phyloP scores from a whole-genome alignment of 2,113 vertebrate genomes.

The Cervus canadensis region DNA sequence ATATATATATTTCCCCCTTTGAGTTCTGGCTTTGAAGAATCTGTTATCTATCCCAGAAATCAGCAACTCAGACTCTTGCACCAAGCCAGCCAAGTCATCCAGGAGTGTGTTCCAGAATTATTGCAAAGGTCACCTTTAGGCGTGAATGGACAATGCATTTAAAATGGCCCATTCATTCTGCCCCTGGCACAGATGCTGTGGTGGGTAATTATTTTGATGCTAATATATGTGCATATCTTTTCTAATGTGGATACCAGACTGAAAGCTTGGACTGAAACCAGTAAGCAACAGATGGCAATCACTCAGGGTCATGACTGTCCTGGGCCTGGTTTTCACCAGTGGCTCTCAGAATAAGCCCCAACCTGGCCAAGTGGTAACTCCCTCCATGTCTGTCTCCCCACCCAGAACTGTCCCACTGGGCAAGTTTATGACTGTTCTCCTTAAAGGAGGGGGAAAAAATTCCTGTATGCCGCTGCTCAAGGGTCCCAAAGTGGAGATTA shows the following conservation, averaged over 20 bases:
- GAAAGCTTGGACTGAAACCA: conserved; percentile 63
- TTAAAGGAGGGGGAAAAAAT: neutral
- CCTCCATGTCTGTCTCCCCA: neutral
- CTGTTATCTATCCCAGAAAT: conserved; percentile 13
- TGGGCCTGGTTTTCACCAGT: conserved; percentile 38
- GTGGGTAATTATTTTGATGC: conserved; percentile 65
- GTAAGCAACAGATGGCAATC: conserved; percentile 72
- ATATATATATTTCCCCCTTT: neutral
- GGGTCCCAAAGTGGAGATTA: neutral
- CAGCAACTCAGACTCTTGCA: conserved; percentile 11
- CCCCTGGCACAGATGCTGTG: conserved; percentile 62
- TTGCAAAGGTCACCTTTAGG: conserved; percentile 60
- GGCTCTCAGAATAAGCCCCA: conserved; percentile 9
- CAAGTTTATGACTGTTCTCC: neutral
- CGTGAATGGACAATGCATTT: conserved; percentile 47
- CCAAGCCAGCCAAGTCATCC: neutral
- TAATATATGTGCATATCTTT: conserved; percentile 63
- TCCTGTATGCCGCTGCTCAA: neutral
- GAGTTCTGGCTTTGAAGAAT: conserved; percentile 1
- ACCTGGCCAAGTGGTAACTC: neutral
- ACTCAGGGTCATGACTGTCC: conserved; percentile 49
- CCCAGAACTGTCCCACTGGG: neutral
- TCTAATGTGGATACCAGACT: conserved; percentile 57
- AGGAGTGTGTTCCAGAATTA: neutral
- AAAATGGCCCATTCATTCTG: conserved; percentile 48